Percentiles rank a stretch among this genome's conserved stretches.
These are phyloP conservation scores for Toxotes lorentzi DNA, from an alignment of 2,797 vertebrate species.

Conservation along the genomic window DNA sequence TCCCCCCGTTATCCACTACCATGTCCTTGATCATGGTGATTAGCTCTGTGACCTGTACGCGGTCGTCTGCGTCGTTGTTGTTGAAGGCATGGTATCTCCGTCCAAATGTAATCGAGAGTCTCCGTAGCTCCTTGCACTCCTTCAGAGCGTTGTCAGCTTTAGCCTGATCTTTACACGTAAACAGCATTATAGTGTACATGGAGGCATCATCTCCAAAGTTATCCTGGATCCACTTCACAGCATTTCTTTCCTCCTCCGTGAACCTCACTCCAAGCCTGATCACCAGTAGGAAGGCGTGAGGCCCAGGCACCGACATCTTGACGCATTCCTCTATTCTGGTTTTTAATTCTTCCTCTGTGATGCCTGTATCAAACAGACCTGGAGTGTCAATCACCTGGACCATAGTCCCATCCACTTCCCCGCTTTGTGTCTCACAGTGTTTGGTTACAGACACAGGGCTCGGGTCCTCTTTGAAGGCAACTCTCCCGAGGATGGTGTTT, in stretches of 20 bases:
- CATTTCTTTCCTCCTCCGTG: slow-evolving; percentile 77
- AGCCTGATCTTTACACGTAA: slow-evolving; percentile 80
- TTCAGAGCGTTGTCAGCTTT: slow-evolving; percentile 77
- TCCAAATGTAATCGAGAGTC: slow-evolving; percentile 77
- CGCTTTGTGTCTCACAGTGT: slow-evolving; percentile 68
- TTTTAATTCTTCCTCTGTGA: slow-evolving; percentile 74
- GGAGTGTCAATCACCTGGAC: slow-evolving; percentile 83
- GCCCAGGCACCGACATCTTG: slow-evolving; percentile 79
- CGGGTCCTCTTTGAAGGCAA: slow-evolving; percentile 74
- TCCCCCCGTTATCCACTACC: slow-evolving; percentile 78
- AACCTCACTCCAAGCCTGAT: slow-evolving; percentile 80
- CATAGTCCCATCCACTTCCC: slow-evolving; percentile 65
- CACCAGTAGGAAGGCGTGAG: slow-evolving; percentile 81
- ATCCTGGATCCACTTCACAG: slow-evolving; percentile 83
- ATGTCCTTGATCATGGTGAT: slow-evolving; percentile 79
- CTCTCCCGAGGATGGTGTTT: slow-evolving; percentile 81
- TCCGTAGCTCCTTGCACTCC: slow-evolving; percentile 76
- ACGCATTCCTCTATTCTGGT: slow-evolving; percentile 78
- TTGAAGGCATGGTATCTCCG: slow-evolving; percentile 82
- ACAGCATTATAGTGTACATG: slow-evolving; percentile 84
- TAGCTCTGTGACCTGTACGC: slow-evolving; percentile 76
- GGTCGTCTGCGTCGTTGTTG: slow-evolving; percentile 78
- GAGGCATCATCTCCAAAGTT: slow-evolving; percentile 81
- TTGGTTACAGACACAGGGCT: slow-evolving; percentile 77
- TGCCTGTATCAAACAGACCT: slow-evolving; percentile 77